phyloP scores from a whole-genome alignment of 2,888 invertebrate species.

The Heliconius sara region DNA sequence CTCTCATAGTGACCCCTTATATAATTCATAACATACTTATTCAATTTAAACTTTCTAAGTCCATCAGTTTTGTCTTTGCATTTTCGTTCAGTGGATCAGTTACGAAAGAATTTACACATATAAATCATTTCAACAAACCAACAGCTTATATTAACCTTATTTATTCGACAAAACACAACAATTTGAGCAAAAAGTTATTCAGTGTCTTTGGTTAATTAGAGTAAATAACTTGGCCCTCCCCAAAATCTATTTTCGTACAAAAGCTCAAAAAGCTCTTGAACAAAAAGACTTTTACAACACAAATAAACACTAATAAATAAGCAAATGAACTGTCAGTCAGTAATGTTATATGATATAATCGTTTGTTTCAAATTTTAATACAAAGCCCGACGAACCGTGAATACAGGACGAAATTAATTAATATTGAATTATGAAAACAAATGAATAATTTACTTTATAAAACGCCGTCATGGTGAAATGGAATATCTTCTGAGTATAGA shows the following conservation, averaged over 20 bases:
- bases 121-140: neutral
- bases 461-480: neutral
- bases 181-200: neutral
- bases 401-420: slow-evolving; percentile 56
- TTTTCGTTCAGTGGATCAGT: too few relatives aligned
- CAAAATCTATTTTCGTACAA: neutral
- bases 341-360: slow-evolving; percentile 39
- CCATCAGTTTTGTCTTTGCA: too few relatives aligned
- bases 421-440: slow-evolving; percentile 63
- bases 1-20: too few relatives aligned
- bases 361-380: slow-evolving; percentile 41
- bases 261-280: slow-evolving; percentile 14
- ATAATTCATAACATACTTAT: too few relatives aligned
- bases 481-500: neutral
- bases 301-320: slow-evolving; percentile 35
- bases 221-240: neutral
- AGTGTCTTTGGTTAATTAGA: slow-evolving; percentile 5
- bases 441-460: slow-evolving; percentile 54
- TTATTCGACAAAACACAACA: neutral
- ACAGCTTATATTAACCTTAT: neutral
- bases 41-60: too few relatives aligned
- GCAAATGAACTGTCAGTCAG: slow-evolving; percentile 42
- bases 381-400: slow-evolving; percentile 34
- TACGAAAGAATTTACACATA: too few relatives aligned
- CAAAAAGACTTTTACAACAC: neutral